These are phyloP conservation scores for Apis mellifera DNA, from an alignment of 1,140 invertebrate species.

Conservation along the genomic window Amel_HAv3.1 CM009933.2:11073501-11074000, in stretches of 20 bases:
- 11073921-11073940: constrained; percentile 49
- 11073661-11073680: constrained; percentile 70
- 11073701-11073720: constrained; percentile 59
- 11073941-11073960: constrained; percentile 58
- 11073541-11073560: constrained; percentile 57
- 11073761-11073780: constrained; percentile 61
- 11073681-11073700: constrained; percentile 42
- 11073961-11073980: constrained; percentile 37
- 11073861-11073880: constrained; percentile 64
- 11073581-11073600: constrained; percentile 67
- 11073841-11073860: constrained; percentile 72
- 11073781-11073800: constrained; percentile 63
- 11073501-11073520: constrained; percentile 42
- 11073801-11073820: constrained; percentile 71
- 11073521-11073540: constrained; percentile 47
- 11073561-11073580: constrained; percentile 61
- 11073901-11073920: constrained; percentile 40
- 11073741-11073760: constrained; percentile 53
- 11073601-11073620: constrained; percentile 62
- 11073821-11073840: constrained; percentile 75
- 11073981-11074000: constrained; percentile 28
- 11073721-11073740: constrained; percentile 64
- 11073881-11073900: constrained; percentile 4
- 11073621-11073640: constrained; percentile 73
- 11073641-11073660: constrained; percentile 76